Percentiles rank a stretch among this genome's conserved stretches.
Conservation (phyloP, 1,140 invertebrate genomes). For the Himalopsyche phryganea region DNA sequence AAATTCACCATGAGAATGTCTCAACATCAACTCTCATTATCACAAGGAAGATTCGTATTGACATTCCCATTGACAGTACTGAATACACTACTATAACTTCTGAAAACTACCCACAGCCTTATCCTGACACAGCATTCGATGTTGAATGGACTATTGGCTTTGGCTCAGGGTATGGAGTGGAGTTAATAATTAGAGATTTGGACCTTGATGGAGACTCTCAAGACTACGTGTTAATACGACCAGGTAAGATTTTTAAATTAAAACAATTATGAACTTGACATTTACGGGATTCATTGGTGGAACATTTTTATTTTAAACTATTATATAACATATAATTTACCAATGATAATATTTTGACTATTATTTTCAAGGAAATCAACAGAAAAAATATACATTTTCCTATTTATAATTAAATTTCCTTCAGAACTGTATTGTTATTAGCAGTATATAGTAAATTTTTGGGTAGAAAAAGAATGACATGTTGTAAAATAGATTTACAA, state of each 20-base stretch:
- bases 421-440: no score
- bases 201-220: constrained; percentile 9
- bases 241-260: constrained; percentile 14
- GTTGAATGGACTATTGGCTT: constrained; percentile 14
- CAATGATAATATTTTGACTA: no score
- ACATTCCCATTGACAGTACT: constrained; percentile 8
- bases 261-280: no score
- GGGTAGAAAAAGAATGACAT: no score
- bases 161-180: constrained; percentile 19
- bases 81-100: constrained; percentile 10
- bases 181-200: constrained; percentile 24
- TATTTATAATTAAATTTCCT: no score
- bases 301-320: not conserved
- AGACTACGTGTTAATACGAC: constrained; percentile 20
- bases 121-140: not conserved
- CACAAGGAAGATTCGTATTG: not conserved
- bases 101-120: constrained; percentile 16
- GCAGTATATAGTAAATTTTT: no score
- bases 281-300: not conserved
- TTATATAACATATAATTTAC: no score
- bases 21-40: no score
- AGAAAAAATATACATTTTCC: no score
- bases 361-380: no score
- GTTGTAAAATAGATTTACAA: no score
- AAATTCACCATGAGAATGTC: no score